These are phyloP conservation scores for Struthidea cinerea DNA, from an alignment of 2,113 vertebrate species.

Conservation along the genomic window DNA sequence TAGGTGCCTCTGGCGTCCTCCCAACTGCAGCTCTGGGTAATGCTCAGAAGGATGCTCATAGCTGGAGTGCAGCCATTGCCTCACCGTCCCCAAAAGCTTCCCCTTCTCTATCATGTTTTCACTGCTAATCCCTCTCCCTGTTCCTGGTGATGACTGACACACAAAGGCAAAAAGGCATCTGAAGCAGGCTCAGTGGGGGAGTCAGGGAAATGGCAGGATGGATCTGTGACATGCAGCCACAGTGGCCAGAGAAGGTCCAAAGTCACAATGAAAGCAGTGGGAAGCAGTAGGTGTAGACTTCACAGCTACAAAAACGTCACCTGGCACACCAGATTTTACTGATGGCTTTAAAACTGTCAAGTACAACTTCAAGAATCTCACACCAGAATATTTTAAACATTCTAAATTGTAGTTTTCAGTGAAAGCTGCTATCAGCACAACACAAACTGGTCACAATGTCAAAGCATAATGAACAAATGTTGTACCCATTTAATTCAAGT, in stretches of 20 bases:
- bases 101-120: background rate
- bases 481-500: background rate
- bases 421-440: background rate
- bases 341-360: background rate
- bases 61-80: background rate
- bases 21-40: background rate
- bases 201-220: background rate
- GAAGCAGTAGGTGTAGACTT: rapidly evolving
- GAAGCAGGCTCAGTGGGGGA: background rate
- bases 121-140: background rate
- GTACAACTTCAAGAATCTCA: background rate
- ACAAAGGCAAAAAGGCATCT: background rate
- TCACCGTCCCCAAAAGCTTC: background rate
- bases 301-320: background rate
- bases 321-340: background rate
- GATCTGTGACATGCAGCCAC: background rate
- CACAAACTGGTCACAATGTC: background rate
- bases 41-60: background rate
- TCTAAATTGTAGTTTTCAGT: background rate
- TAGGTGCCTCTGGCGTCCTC: background rate
- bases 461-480: background rate
- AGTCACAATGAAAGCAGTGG: background rate
- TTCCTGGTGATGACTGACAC: background rate
- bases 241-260: background rate
- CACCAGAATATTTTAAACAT: background rate